These are phyloP conservation scores for Perizoma flavofasciatum DNA, from an alignment of 2,888 invertebrate genomes.

Conservation along the genomic window DNA sequence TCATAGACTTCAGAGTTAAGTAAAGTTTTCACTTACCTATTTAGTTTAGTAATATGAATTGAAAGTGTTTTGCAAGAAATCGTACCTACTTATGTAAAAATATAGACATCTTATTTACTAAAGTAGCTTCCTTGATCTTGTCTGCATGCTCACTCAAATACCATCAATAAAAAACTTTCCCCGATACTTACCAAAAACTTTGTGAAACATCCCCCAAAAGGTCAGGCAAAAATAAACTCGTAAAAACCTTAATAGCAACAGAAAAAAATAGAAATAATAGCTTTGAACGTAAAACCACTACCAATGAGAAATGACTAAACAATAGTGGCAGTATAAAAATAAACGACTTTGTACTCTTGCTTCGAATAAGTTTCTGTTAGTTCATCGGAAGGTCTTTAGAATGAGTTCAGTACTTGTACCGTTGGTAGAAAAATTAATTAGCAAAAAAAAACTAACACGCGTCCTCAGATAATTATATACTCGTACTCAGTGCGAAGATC, in stretches of 20 bases:
- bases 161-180: conserved; percentile 21
- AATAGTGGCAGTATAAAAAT: conserved; percentile 76
- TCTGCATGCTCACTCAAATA: conserved; percentile 7
- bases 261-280: conserved; percentile 26
- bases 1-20: too few species aligned
- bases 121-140: not conserved
- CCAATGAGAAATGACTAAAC: conserved; percentile 77
- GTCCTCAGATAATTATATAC: too few species aligned
- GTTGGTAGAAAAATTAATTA: conserved; percentile 30
- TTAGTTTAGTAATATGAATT: too few species aligned
- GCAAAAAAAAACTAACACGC: not conserved
- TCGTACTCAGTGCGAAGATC: too few species aligned
- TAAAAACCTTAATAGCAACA: conserved; percentile 26
- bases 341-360: conserved; percentile 70
- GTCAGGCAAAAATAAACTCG: conserved; percentile 25
- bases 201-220: conserved; percentile 18
- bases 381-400: conserved; percentile 81
- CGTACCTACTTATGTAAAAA: too few species aligned
- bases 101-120: too few species aligned
- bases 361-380: conserved; percentile 78
- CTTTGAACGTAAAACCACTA: conserved; percentile 46
- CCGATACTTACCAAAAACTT: conserved; percentile 15
- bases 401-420: conserved; percentile 64
- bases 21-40: too few species aligned
- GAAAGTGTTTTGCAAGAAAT: too few species aligned